phyloP scores from a whole-genome alignment of 2,797 vertebrate species.

The Nyctalus aviator region DNA sequence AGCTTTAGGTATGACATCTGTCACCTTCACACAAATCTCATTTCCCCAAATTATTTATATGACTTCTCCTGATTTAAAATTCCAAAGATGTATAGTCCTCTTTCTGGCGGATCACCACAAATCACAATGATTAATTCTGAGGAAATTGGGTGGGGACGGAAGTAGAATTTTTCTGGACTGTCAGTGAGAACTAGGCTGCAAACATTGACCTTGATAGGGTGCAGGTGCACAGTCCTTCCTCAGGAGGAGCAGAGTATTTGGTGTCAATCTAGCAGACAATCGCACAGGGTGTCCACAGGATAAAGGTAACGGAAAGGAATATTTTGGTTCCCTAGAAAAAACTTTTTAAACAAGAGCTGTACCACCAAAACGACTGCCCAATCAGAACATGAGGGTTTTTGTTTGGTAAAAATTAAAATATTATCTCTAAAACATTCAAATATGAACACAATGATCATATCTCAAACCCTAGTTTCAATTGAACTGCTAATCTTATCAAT shows the following conservation, averaged over 20 bases:
- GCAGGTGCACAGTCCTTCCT: not conserved
- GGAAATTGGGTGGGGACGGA: not conserved
- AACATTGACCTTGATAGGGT: not conserved
- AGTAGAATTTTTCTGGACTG: not conserved
- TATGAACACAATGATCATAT: not conserved
- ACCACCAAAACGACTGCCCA: not conserved
- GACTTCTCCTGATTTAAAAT: not conserved
- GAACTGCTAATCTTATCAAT: not conserved
- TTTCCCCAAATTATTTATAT: not conserved
- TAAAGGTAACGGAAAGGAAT: not conserved
- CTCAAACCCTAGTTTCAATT: not conserved
- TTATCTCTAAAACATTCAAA: not conserved
- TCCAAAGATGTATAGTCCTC: not conserved
- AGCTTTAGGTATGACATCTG: not conserved
- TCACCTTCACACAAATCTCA: not conserved
- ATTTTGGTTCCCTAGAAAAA: not conserved
- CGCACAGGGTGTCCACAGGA: not conserved
- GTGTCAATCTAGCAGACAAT: not conserved
- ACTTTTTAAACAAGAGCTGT: not conserved
- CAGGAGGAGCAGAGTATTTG: not conserved
- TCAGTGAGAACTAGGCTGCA: not conserved
- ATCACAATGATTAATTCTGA: not conserved
- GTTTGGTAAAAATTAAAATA: not conserved
- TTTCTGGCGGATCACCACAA: not conserved
- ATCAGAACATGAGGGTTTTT: not conserved